Base-by-base conservation (phyloP, 2,113 vertebrate genomes). In the Bubo bubo region DNA sequence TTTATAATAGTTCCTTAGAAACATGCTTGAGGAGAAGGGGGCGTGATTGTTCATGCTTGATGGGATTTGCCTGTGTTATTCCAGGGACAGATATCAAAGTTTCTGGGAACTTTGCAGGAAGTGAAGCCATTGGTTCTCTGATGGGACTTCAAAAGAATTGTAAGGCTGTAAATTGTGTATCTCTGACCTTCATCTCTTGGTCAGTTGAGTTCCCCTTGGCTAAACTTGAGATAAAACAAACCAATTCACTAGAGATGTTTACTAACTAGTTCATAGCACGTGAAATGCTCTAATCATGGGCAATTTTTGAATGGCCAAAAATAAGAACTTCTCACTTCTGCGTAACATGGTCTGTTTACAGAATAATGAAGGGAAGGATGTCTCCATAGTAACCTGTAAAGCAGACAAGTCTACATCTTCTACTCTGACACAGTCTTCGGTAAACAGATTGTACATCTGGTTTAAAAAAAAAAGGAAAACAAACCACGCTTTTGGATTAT, bases 371-470 rank as follows among this genome's bases (percentile, higher is more conserved):
- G 63, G 66, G 45, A 94, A 93, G 49, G 67, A 93, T 87, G 77
- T 96, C 93, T 94, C 93, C 94, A 95, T 95, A 97, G 96, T 89
- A 97, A 96, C 95, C 88, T 93, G 73, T 72, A 87, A 93, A 95
- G 83, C 73, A 93, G 66, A 32, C 76, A 90, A 90, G 73, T 75
- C 80, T 93, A 58, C 41, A 30, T 95, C 93, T 89, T 94, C 45
- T 32, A 76, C 62, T 94, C 45, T 73, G 56, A 80, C 76, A 72
- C 24, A 60, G 35, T 75, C 62, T 88, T 90, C 39, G 13, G 45
- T 86, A 91, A 93, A 94, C 45, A 85, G 73, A 76, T 62, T 75
- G 60, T 91, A 85, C 53, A 76, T 79, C 82, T 94, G 63, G 3
- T 77, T 93, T 15, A 6, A 7, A 85, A 86, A 92, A 41, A n/a